Percentiles rank a stretch among this genome's conserved stretches.
Conservation (phyloP, 1,140 invertebrate genomes). For the Phortica variegata region DNA sequence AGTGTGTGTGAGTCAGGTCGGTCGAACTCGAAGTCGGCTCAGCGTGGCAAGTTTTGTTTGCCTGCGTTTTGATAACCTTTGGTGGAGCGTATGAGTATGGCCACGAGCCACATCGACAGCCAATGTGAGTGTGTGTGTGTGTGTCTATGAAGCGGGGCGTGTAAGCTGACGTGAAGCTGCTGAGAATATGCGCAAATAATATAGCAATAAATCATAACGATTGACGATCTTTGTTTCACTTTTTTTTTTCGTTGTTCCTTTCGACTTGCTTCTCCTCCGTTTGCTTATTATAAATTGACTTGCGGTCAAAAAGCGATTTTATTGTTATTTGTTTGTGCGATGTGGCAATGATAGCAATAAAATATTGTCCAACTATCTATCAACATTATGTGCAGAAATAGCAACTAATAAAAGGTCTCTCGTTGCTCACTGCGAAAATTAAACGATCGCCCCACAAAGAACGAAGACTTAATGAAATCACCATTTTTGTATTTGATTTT, state of each 20-base stretch:
- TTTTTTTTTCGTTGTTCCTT: constrained; percentile 15
- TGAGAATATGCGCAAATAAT: constrained; percentile 54
- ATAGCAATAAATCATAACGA: constrained; percentile 51
- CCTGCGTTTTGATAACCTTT: constrained; percentile 41
- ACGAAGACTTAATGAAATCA: no score
- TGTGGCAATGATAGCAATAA: no score
- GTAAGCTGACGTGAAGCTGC: constrained; percentile 35
- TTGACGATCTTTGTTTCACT: constrained; percentile 34
- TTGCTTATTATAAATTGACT: constrained; percentile 38
- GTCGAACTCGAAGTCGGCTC: neutral
- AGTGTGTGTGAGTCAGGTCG: neutral
- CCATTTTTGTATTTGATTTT: no score
- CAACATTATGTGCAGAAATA: no score
- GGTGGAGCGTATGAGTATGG: no score
- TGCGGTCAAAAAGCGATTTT: constrained; percentile 49
- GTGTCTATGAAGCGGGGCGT: neutral
- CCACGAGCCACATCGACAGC: no score
- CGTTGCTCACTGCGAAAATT: no score
- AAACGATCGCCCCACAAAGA: no score
- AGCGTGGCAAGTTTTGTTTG: constrained; percentile 13
- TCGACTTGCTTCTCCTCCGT: constrained; percentile 1
- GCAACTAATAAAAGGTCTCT: no score
- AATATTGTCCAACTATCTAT: no score
- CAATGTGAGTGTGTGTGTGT: no score
- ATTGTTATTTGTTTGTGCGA: constrained; percentile 49